Percentiles rank a stretch among this genome's conserved stretches.
Conservation (phyloP, 2,888 invertebrate species). For the Apotomis turbidana region DNA sequence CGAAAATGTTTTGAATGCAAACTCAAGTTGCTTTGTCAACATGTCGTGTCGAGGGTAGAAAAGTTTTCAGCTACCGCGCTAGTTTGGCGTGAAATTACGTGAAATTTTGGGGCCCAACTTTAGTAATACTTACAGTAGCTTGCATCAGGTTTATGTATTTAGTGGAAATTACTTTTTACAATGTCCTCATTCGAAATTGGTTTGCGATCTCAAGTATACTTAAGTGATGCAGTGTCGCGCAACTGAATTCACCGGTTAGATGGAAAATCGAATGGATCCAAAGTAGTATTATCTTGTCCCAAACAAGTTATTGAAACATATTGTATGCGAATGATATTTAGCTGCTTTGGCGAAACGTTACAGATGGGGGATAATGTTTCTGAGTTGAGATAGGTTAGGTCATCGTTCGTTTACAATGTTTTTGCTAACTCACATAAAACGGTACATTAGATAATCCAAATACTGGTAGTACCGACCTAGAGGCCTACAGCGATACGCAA, state of each 20-base stretch:
- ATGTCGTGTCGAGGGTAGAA: not conserved
- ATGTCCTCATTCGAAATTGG: too few relatives aligned
- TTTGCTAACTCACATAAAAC: not conserved
- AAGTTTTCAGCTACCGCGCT: constrained; percentile 3
- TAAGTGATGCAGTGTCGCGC: too few relatives aligned
- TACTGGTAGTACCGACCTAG: constrained; percentile 38
- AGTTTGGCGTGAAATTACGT: constrained; percentile 5
- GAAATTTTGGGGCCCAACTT: constrained; percentile 1
- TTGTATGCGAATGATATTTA: too few relatives aligned
- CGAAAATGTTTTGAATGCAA: constrained; percentile 4
- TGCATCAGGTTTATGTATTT: not conserved
- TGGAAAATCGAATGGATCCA: too few relatives aligned
- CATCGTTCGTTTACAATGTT: too few relatives aligned
- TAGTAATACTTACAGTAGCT: not conserved
- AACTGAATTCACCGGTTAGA: too few relatives aligned
- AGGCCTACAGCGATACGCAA: constrained; percentile 45
- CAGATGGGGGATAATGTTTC: too few relatives aligned
- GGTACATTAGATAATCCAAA: constrained; percentile 11
- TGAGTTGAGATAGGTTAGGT: too few relatives aligned
- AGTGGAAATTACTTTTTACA: not conserved
- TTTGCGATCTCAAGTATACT: too few relatives aligned
- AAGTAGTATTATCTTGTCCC: too few relatives aligned
- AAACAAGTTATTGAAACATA: too few relatives aligned
- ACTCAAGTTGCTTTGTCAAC: constrained; percentile 6
- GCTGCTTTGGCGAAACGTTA: too few relatives aligned